Percentiles rank a stretch among this genome's conserved stretches.
Conservation (phyloP, 2,888 invertebrate species). For the Eurytoma californica region DNA sequence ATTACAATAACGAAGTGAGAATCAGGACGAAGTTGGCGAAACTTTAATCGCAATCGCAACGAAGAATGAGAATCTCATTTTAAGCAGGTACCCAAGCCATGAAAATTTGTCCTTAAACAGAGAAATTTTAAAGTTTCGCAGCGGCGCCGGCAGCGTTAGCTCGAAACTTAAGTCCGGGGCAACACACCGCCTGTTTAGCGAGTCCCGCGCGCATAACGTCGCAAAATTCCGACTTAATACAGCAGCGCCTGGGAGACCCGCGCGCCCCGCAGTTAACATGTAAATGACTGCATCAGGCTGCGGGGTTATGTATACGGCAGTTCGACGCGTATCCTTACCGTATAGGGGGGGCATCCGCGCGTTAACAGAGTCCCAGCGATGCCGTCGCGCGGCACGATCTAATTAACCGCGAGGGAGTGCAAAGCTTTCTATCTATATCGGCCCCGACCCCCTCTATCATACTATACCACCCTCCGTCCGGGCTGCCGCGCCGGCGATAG, state of each 20-base stretch:
- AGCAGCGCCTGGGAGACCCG: neutral
- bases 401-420: constrained; percentile 43
- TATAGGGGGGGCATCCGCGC: neutral
- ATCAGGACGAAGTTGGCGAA: too few relatives aligned
- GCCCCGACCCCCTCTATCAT: neutral
- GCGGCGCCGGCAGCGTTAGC: neutral
- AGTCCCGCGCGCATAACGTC: constrained; percentile 9
- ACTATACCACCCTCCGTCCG: neutral
- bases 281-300: constrained; percentile 44
- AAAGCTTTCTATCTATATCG: neutral
- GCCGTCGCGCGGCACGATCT: constrained; percentile 22
- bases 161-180: constrained; percentile 1
- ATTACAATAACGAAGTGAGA: too few relatives aligned
- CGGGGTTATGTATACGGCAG: constrained; percentile 1
- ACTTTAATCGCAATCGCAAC: too few relatives aligned
- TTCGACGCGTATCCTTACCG: constrained; percentile 21
- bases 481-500: constrained; percentile 8
- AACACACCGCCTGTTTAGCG: constrained; percentile 12
- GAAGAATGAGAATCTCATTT: too few relatives aligned
- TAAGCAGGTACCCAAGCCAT: too few relatives aligned
- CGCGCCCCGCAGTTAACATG: constrained; percentile 33
- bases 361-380: constrained; percentile 36
- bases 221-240: constrained; percentile 36
- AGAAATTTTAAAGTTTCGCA: neutral
- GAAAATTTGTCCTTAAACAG: too few relatives aligned